Percentiles rank a stretch among this genome's conserved stretches.
These are phyloP conservation scores for Pterostichus madidus DNA, from an alignment of 2,888 invertebrate species.

Conservation along the genomic window DNA sequence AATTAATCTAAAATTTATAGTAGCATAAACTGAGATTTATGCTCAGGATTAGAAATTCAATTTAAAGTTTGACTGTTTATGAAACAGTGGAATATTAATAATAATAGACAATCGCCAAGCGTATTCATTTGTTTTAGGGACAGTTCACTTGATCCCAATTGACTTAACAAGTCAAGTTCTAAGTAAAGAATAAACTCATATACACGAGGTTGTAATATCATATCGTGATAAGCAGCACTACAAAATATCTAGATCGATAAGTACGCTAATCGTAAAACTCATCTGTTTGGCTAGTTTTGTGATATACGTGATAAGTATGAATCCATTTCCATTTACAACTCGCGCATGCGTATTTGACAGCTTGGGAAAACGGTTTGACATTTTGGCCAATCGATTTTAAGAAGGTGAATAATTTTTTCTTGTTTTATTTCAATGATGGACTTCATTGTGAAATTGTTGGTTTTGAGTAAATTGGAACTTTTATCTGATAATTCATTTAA, in stretches of 20 bases:
- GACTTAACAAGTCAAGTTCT: conserved; percentile 6
- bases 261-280: conserved; percentile 26
- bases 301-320: conserved; percentile 37
- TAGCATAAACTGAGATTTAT: not conserved
- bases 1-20: not conserved
- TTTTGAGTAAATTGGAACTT: conserved; percentile 18
- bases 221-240: not conserved
- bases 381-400: conserved; percentile 64
- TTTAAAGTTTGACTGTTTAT: conserved; percentile 1
- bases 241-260: conserved; percentile 24
- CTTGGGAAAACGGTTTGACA: conserved; percentile 59
- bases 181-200: not conserved
- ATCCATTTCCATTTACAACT: conserved; percentile 58
- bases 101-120: conserved; percentile 34
- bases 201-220: too few species aligned
- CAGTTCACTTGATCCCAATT: conserved; percentile 63
- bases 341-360: conserved; percentile 59
- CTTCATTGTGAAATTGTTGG: conserved; percentile 8
- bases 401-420: conserved; percentile 49
- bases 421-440: conserved; percentile 27
- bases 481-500: conserved; percentile 22
- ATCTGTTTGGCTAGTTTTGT: conserved; percentile 9
- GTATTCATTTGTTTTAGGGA: conserved; percentile 23
- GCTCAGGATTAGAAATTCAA: not conserved
- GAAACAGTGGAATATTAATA: conserved; percentile 32